A percentile compares a stretch with the other conserved stretches of the same genome.
These are phyloP conservation scores for Portunus trituberculatus DNA, from an alignment of 1,140 invertebrate species.

Conservation along the genomic window DNA sequence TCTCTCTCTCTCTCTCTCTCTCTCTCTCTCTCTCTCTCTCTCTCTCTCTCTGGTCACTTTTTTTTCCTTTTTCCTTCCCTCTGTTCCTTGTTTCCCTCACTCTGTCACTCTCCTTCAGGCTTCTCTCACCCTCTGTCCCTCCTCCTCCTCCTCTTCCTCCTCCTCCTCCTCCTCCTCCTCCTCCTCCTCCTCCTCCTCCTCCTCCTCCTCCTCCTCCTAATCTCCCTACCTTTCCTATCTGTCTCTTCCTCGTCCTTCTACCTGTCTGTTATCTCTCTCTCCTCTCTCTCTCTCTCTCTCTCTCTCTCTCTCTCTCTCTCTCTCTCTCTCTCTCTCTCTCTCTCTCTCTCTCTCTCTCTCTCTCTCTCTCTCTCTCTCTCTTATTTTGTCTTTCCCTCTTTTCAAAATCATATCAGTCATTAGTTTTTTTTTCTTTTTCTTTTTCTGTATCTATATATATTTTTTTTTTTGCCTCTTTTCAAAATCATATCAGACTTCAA, in stretches of 20 bases:
- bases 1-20: constrained; percentile 38
- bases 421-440: background rate
- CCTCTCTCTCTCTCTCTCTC: background rate
- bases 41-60: background rate
- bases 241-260: background rate
- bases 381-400: background rate
- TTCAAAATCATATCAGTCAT: background rate
- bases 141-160: no score
- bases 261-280: background rate
- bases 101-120: no score
- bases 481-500: no score
- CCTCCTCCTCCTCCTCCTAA: no score
- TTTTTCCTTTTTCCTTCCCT: no score
- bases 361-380: no score
- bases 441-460: background rate
- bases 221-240: background rate
- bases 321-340: constrained; percentile 32
- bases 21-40: constrained; percentile 32
- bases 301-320: constrained; percentile 23
- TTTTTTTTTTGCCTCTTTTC: background rate
- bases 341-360: background rate
- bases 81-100: no score
- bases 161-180: no score
- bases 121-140: no score
- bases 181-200: no score